Evolutionary conservation across 2,113 vertebrate genomes (phyloP).

Genomic region (Hassar affinis): DNA sequence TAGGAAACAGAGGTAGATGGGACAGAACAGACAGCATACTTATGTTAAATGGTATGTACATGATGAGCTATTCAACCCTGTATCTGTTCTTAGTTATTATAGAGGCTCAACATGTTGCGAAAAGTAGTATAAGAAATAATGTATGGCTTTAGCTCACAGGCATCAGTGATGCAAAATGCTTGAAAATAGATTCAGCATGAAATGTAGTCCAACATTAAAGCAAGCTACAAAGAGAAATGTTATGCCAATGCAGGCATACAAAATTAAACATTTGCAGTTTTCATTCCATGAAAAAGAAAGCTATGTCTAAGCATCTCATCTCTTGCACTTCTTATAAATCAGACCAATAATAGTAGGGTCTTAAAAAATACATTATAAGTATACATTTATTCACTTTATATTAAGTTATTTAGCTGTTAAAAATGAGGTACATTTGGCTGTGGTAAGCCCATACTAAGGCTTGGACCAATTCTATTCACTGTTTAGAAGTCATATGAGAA

Average conservation of each 20-base stretch:
- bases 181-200: not conserved
- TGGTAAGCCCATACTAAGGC: not conserved
- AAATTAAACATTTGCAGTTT: not conserved
- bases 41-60: slow-evolving; percentile 36
- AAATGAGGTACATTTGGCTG: not conserved
- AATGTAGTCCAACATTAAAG: not conserved
- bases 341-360: not conserved
- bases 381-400: not conserved
- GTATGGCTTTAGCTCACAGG: not conserved
- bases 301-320: not conserved
- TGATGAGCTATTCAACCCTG: slow-evolving; percentile 36
- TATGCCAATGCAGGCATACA: not conserved
- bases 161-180: not conserved
- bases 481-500: not conserved
- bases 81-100: not conserved
- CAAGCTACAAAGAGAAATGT: not conserved
- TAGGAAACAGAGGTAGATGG: slow-evolving; percentile 43
- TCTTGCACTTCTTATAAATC: not conserved
- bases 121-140: not conserved
- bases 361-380: not conserved
- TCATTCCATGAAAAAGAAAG: not conserved
- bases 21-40: slow-evolving; percentile 10
- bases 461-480: not conserved
- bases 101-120: not conserved
- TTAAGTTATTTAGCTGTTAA: not conserved